Evolutionary conservation across 2,888 invertebrate species (phyloP), one percentile per base, ranked within the genome.

Genomic region (Augiades crinisus): DNA sequence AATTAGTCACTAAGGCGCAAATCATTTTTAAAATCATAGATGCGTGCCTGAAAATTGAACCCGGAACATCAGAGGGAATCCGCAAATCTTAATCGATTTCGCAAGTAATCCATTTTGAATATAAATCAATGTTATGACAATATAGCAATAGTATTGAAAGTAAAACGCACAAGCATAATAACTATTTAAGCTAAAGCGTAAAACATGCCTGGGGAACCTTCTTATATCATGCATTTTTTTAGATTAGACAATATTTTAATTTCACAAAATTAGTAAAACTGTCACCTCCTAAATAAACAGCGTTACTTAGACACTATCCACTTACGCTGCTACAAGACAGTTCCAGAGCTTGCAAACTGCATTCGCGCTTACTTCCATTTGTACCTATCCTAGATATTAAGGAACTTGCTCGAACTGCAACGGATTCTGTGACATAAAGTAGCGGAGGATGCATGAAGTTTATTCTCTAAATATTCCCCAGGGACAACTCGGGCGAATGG

Each of bases 381-480:
- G 47, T 53, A 53, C 44, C 30, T 63, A 68, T 68, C 65, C 66
- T 56, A 70, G 74, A 69, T 67, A 70, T 51, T 64, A 71, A 62
- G 70, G 67, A 74, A 75, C 70, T 72, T 71, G 70, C 68, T 67
- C 72, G 67, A 68, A 74, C 68, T 72, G 65, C 72, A 75, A 74
- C 70, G 65, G 70, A 75, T 78, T 78, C 73, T 73, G 63, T 75
- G 67, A 70, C 71, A 73, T 78, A 81, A 81, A 83, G 76, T 78
- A 78, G 72, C 71, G 68, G 21, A 36, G 75, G 73, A 78, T 75
- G 78, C 72, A 76, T 79, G 74, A 81, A 87, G 87, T 86, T 87
- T 86, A 76, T 82, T 82, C 80, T 79, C 79, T 81, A 87, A 87
- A 87, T 87, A 88, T 86, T 77, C 86, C 72, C 77, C 53, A 60